These are phyloP conservation scores for fruit fly (Drosophila melanogaster) DNA, from an alignment of 1,140 invertebrate species.

Conservation along the genomic window Release_6_plus_ISO1_MT NT_037436.4:6288001-6288500, in stretches of 20 bases:
- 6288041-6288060: conserved; percentile 13
- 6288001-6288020: conserved; percentile 34
- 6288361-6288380: conserved; percentile 56
- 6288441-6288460: conserved; percentile 71
- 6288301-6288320: conserved; percentile 27
- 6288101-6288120: conserved; percentile 29
- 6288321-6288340: conserved; percentile 79
- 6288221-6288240: conserved; percentile 36
- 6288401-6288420: conserved; percentile 74
- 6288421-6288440: conserved; percentile 65
- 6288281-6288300: not conserved
- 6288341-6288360: conserved; percentile 81
- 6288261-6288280: conserved; percentile 43
- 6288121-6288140: not conserved
- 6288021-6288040: conserved; percentile 41
- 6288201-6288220: conserved; percentile 8
- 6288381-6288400: conserved; percentile 11
- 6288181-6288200: conserved; percentile 22
- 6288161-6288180: not conserved
- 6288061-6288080: conserved; percentile 28
- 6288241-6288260: conserved; percentile 65
- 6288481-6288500: conserved; percentile 40
- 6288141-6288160: conserved; percentile 10
- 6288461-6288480: conserved; percentile 52
- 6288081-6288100: conserved; percentile 23